Evolutionary conservation across 2,113 vertebrate genomes (phyloP).

Genomic region (Chlorodrepanis virens): DNA sequence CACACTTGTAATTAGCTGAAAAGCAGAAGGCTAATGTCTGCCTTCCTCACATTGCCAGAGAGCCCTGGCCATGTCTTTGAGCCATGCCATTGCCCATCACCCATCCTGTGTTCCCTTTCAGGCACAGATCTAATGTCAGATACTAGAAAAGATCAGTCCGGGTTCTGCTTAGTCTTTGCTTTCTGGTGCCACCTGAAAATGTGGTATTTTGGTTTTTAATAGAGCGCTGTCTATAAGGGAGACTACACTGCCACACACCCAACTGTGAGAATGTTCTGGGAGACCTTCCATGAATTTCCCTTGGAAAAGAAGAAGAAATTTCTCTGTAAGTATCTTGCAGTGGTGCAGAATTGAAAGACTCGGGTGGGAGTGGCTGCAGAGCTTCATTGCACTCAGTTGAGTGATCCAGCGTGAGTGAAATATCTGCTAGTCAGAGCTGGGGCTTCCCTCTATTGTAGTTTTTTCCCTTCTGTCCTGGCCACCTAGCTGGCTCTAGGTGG

Average conservation of each 20-base stretch:
- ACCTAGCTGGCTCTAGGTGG: not conserved
- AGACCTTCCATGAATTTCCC: slow-evolving; percentile 94
- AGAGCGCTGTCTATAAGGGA: slow-evolving; percentile 92
- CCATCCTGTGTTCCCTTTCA: not conserved
- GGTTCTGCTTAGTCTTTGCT: not conserved
- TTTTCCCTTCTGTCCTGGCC: not conserved
- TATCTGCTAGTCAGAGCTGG: not conserved
- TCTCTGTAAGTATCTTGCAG: slow-evolving; percentile 80
- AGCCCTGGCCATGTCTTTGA: not conserved
- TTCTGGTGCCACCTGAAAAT: not conserved
- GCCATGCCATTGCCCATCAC: not conserved
- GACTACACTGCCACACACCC: slow-evolving; percentile 90
- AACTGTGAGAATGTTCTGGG: slow-evolving; percentile 94
- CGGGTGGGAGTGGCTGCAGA: not conserved
- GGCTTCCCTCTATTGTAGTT: rapidly evolving
- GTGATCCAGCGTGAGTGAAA: not conserved
- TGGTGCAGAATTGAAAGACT: not conserved
- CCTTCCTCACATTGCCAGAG: not conserved
- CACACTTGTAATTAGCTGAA: not conserved
- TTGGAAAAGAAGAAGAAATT: slow-evolving; percentile 97
- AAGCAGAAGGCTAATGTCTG: not conserved
- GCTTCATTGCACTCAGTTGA: not conserved
- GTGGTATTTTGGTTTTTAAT: not conserved
- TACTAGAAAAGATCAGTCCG: not conserved
- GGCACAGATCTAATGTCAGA: not conserved